These are phyloP conservation scores for Spea hammondii DNA, from an alignment of 2,797 vertebrate genomes.

Conservation along the genomic window DNA sequence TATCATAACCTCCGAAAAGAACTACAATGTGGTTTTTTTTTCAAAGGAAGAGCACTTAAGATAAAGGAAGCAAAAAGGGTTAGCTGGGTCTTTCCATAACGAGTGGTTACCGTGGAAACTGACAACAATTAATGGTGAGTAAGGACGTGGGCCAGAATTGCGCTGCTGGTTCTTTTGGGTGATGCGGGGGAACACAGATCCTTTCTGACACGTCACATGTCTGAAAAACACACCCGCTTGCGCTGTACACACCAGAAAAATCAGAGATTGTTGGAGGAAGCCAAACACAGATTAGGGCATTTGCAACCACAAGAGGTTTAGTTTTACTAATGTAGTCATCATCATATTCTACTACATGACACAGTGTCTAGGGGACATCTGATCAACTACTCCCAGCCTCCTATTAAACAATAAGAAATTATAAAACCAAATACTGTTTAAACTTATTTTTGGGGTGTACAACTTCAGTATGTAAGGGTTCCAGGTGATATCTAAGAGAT, in stretches of 20 bases:
- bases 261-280: conserved; percentile 8
- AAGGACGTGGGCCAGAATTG: conserved; percentile 47
- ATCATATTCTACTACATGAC: no score
- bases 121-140: conserved; percentile 53
- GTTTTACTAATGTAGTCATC: no score
- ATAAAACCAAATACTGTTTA: not conserved
- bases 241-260: conserved; percentile 27
- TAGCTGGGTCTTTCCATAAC: conserved; percentile 44
- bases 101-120: conserved; percentile 45
- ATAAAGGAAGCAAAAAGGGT: conserved; percentile 23
- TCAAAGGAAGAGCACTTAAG: not conserved
- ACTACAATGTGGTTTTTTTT: conserved; percentile 9
- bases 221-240: conserved; percentile 33
- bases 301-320: not conserved
- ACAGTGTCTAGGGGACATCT: no score
- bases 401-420: not conserved
- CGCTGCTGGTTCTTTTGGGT: conserved; percentile 35
- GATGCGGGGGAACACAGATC: conserved; percentile 51
- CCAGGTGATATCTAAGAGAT: no score
- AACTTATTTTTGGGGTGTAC: not conserved
- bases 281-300: conserved; percentile 16
- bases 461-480: no score
- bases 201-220: conserved; percentile 39
- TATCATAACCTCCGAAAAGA: conserved; percentile 1
- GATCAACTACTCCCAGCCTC: not conserved